These are phyloP conservation scores for Anas platyrhynchos DNA, from an alignment of 2,113 vertebrate genomes.

Conservation along the genomic window DNA sequence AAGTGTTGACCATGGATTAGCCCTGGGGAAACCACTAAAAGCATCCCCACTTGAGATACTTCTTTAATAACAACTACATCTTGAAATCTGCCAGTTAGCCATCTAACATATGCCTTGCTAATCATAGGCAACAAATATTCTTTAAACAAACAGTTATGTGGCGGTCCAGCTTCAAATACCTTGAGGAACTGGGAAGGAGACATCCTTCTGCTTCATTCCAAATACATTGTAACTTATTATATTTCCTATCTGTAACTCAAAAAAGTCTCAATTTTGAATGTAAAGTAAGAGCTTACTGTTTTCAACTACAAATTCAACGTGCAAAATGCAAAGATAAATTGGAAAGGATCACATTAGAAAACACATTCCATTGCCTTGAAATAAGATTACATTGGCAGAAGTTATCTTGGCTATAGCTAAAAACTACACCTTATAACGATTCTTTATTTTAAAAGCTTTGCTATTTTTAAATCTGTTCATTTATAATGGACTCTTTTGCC, in stretches of 20 bases:
- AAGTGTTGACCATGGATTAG: not conserved
- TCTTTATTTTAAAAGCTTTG: not conserved
- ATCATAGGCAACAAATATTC: not conserved
- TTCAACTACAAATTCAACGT: slow-evolving; percentile 16
- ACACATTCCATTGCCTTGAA: not conserved
- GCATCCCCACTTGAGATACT: not conserved
- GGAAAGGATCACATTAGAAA: slow-evolving; percentile 16
- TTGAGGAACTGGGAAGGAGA: not conserved
- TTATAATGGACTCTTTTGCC: not conserved
- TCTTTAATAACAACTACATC: not conserved
- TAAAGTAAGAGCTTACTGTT: not conserved
- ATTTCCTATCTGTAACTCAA: not conserved
- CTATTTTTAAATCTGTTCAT: slow-evolving; percentile 3
- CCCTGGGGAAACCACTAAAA: not conserved
- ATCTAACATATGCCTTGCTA: not conserved
- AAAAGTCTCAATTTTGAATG: not conserved
- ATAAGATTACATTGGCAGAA: slow-evolving; percentile 31
- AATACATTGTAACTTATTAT: not conserved
- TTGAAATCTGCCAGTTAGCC: not conserved
- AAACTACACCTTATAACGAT: not conserved
- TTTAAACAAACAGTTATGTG: not conserved
- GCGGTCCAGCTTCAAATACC: not conserved
- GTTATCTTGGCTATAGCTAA: not conserved
- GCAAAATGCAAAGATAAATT: not conserved
- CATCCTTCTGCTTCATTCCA: not conserved